These are phyloP conservation scores for Dorcus hopei DNA, from an alignment of 2,888 invertebrate genomes.

Conservation along the genomic window DNA sequence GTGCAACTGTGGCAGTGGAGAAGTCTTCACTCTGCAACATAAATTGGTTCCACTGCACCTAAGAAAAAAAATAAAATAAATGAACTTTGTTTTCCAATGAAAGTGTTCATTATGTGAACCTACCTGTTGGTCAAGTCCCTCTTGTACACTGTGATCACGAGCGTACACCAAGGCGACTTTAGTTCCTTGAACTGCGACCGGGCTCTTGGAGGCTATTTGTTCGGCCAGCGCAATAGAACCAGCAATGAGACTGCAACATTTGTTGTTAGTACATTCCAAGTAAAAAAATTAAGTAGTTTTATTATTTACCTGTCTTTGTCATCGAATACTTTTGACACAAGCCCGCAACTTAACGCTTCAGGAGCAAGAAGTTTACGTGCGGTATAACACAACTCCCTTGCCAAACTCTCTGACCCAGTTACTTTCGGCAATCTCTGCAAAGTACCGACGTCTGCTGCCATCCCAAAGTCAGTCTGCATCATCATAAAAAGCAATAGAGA, in stretches of 20 bases:
- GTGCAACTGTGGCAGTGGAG: conserved; percentile 73
- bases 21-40: conserved; percentile 91
- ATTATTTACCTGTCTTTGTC: conserved; percentile 62
- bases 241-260: conserved; percentile 60
- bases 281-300: background rate
- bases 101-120: conserved; percentile 45
- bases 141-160: conserved; percentile 80
- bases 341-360: conserved; percentile 78
- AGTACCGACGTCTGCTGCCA: conserved; percentile 95
- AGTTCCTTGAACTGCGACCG: conserved; percentile 90
- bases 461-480: conserved; percentile 64
- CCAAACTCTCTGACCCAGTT: conserved; percentile 82
- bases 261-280: background rate
- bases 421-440: conserved; percentile 90
- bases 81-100: background rate
- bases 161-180: conserved; percentile 83
- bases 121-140: conserved; percentile 89
- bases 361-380: conserved; percentile 75
- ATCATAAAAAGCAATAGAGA: background rate
- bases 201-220: conserved; percentile 83
- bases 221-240: conserved; percentile 73
- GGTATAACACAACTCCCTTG: conserved; percentile 84
- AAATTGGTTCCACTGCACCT: conserved; percentile 80
- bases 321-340: conserved; percentile 74
- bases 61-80: conserved; percentile 37